phyloP scores from a whole-genome alignment of 2,113 vertebrate genomes.

The Tyto alba region DNA sequence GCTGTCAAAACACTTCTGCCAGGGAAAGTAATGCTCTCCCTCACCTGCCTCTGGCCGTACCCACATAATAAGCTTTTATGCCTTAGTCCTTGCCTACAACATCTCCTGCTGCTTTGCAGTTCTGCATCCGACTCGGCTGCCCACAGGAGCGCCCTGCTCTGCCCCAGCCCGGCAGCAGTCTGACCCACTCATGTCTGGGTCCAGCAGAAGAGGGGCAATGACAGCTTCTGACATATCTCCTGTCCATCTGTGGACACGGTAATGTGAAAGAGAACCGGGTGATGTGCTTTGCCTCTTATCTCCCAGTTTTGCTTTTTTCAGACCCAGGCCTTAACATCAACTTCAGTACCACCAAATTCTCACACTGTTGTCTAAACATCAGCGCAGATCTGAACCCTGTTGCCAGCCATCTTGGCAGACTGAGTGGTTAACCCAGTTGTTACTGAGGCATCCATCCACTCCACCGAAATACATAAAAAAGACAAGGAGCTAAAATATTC shows the following conservation, averaged over 20 bases:
- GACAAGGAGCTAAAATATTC: not conserved
- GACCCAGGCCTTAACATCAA: not conserved
- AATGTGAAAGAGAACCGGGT: not conserved
- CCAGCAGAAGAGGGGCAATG: not conserved
- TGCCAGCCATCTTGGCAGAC: not conserved
- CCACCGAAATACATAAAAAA: not conserved
- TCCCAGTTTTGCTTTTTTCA: not conserved
- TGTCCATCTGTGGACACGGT: not conserved
- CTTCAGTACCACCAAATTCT: not conserved
- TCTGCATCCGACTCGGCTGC: accelerated
- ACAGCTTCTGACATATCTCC: not conserved
- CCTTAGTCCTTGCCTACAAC: not conserved
- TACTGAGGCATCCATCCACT: not conserved
- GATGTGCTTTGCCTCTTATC: not conserved
- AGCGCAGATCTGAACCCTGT: not conserved
- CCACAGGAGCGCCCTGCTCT: not conserved
- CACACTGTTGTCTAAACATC: not conserved
- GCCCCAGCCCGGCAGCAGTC: not conserved
- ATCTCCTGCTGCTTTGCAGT: not conserved
- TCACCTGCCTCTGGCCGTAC: not conserved
- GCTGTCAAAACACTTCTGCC: not conserved
- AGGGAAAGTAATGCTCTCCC: not conserved
- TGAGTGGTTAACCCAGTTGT: not conserved
- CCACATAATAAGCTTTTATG: not conserved
- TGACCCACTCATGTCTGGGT: not conserved